Evolutionary conservation across 1,140 invertebrate genomes (phyloP), one percentile per base, ranked within the genome.

Genomic region (Hyposmocoma kahamanoa): DNA sequence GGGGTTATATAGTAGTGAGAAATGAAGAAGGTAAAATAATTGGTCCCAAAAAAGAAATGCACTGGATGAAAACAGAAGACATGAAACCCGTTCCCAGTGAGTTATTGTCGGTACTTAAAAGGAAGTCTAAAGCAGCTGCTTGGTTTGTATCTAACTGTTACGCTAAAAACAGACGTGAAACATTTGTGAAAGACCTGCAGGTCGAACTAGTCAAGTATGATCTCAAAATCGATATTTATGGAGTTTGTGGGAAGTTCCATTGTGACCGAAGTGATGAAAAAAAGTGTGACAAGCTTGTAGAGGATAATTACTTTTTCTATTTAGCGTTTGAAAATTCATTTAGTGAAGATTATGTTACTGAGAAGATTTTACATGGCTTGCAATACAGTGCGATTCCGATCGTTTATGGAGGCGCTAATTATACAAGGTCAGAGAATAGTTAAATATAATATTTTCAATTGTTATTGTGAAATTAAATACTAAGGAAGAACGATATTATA

Each of bases 281-380:
- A 5, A 26, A 44, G 20, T 89, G 88, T 45, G 87, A 87, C 18
- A 47, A 69, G 1, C 66, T 72, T 17, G 38, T 91, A 3, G 50
- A 64, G 8, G 68, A 81, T 1, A 47, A 85, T 10, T 92, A 93
- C 66, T 90, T 88, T 55, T 93, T 93, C 58, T 93, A 93, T 72
- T 73, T 93, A 20, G 87, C 92, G 0, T 92, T 93, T 52, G 92
- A 93, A 66, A 93, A 93, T 67, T 82, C 89, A n/a, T 47, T 88
- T 0, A 87, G 85, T 62, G 75, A 84, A 32, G 90, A 91, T 70
- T 92, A 91, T 61, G 86, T 91, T 1, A 91, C 91, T 0, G 91
- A 92, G 60, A 77, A 76, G 41, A 24, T 78, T 5, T 42, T 77
- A 11, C 47, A 66, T 42, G 66, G 66, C 17, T 42, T 81, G 1